These are phyloP conservation scores for Epinotia ramella DNA, from an alignment of 2,888 invertebrate species.

Conservation along the genomic window DNA sequence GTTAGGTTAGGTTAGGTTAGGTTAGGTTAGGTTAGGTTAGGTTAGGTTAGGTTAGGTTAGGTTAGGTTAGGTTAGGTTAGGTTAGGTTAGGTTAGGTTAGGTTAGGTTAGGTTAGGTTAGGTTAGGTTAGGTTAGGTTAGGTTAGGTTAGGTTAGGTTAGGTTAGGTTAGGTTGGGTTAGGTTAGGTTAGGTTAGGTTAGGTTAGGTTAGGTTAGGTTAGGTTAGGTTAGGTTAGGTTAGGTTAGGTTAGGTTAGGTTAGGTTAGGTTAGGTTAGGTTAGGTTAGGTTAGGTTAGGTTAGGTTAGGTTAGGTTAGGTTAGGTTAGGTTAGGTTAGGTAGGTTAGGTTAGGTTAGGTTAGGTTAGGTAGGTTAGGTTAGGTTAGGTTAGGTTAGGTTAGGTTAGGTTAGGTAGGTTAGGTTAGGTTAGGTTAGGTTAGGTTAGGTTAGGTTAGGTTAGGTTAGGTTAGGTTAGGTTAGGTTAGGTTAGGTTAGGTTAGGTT, in stretches of 20 bases:
- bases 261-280: constrained; percentile 45
- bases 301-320: constrained; percentile 45
- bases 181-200: constrained; percentile 41
- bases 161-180: constrained; percentile 44
- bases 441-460: constrained; percentile 43
- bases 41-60: constrained; percentile 50
- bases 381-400: too few relatives aligned
- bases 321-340: too few relatives aligned
- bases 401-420: too few relatives aligned
- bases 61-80: constrained; percentile 48
- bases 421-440: constrained; percentile 40
- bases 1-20: constrained; percentile 47
- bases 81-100: constrained; percentile 45
- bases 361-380: too few relatives aligned
- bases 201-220: constrained; percentile 45
- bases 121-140: constrained; percentile 49
- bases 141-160: constrained; percentile 40
- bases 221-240: constrained; percentile 52
- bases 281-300: constrained; percentile 44
- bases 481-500: constrained; percentile 46
- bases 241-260: constrained; percentile 50
- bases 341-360: too few relatives aligned
- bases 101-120: constrained; percentile 39
- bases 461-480: constrained; percentile 42
- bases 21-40: constrained; percentile 41